phyloP scores from a whole-genome alignment of 1,140 invertebrate species.

The Orchestia grillus region DNA sequence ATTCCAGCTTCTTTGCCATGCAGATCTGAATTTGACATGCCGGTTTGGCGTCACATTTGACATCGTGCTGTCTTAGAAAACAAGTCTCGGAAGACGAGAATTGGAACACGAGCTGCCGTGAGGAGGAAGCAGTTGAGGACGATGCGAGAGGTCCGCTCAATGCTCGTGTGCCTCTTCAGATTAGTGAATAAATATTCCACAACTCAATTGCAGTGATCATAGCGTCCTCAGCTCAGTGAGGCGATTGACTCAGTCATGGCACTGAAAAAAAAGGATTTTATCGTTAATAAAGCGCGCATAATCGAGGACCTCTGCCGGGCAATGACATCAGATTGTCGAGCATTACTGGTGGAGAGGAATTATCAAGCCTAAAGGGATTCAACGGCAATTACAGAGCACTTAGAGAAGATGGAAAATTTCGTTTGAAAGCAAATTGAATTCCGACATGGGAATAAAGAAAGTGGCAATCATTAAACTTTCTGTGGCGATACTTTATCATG shows the following conservation, averaged over 20 bases:
- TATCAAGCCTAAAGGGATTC: background rate
- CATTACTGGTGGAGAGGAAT: background rate
- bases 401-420: background rate
- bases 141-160: no score
- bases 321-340: background rate
- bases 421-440: background rate
- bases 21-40: no score
- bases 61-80: no score
- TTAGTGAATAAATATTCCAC: background rate
- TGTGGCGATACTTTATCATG: background rate
- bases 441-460: background rate
- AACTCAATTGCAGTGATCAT: background rate
- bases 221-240: background rate
- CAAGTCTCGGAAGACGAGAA: no score
- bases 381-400: background rate
- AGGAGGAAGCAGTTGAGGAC: no score
- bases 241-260: background rate
- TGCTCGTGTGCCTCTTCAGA: background rate
- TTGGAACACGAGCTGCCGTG: no score
- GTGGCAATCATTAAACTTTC: background rate
- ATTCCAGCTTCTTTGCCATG: no score
- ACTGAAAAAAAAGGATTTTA: background rate
- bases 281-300: background rate
- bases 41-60: no score
- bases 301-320: background rate